These are phyloP conservation scores for Clistopyga incitator DNA, from an alignment of 2,888 invertebrate species.

Conservation along the genomic window DNA sequence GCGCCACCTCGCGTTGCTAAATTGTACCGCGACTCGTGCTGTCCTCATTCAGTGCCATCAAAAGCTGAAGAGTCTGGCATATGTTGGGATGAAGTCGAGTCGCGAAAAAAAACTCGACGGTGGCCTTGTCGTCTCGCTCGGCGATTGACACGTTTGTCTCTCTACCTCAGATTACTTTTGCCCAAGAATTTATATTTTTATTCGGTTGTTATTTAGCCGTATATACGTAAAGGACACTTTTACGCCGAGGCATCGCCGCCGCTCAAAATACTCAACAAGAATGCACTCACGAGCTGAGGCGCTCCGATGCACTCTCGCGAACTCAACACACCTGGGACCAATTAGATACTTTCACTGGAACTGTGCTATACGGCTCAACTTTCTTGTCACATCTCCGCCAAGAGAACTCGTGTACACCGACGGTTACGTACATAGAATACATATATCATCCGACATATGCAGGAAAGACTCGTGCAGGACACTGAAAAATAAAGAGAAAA, in stretches of 20 bases:
- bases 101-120: slow-evolving; percentile 15
- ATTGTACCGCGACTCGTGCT: slow-evolving; percentile 7
- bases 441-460: neutral
- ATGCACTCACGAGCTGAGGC: slow-evolving; percentile 33
- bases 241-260: slow-evolving; percentile 15
- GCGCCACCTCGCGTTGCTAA: neutral
- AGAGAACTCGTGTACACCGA: neutral
- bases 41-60: slow-evolving; percentile 6
- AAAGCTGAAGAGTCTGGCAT: slow-evolving; percentile 59
- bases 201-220: slow-evolving; percentile 19
- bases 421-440: neutral
- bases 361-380: slow-evolving; percentile 41
- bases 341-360: slow-evolving; percentile 66
- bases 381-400: slow-evolving; percentile 56
- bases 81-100: slow-evolving; percentile 35
- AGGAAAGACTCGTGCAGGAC: no score
- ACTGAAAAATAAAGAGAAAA: no score
- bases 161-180: slow-evolving; percentile 43
- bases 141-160: slow-evolving; percentile 63
- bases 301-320: slow-evolving; percentile 51
- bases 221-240: slow-evolving; percentile 22
- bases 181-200: slow-evolving; percentile 50
- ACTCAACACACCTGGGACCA: slow-evolving; percentile 66
- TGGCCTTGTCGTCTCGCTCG: slow-evolving; percentile 13
- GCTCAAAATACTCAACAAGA: slow-evolving; percentile 61